These are phyloP conservation scores for Epiperipatus broadwayi DNA, from an alignment of 2,888 invertebrate genomes.

Conservation along the genomic window DNA sequence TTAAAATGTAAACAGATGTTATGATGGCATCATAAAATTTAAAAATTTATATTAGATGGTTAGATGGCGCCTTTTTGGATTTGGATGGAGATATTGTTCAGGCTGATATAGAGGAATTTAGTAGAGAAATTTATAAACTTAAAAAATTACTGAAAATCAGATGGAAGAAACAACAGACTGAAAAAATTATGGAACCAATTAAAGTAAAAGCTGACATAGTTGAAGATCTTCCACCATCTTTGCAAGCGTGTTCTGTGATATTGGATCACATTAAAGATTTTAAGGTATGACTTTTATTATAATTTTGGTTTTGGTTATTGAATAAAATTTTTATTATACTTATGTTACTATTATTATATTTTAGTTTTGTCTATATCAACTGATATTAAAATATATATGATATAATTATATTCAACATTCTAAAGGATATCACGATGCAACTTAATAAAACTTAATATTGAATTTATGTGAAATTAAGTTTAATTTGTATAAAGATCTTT, in stretches of 20 bases:
- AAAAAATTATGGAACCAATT: constrained; percentile 37
- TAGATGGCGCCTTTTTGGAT: constrained; percentile 78
- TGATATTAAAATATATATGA: no score
- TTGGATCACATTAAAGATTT: constrained; percentile 37
- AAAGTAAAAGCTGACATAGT: constrained; percentile 25
- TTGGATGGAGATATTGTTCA: constrained; percentile 58
- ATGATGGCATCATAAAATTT: no score
- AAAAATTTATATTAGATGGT: constrained; percentile 51
- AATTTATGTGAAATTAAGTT: no score
- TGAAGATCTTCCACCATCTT: constrained; percentile 36
- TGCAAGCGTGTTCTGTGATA: constrained; percentile 44
- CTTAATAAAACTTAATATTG: no score
- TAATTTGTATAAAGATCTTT: no score
- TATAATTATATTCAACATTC: no score
- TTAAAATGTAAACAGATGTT: no score
- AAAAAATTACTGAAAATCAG: constrained; percentile 40
- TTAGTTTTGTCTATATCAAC: no score
- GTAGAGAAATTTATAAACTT: constrained; percentile 52
- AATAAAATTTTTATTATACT: no score
- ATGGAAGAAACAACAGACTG: constrained; percentile 18
- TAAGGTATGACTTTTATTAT: constrained; percentile 35
- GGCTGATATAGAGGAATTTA: constrained; percentile 53
- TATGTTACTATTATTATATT: no score
- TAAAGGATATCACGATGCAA: no score
- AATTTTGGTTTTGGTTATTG: no score